These are phyloP conservation scores for Aepyceros melampus DNA, from an alignment of 2,113 vertebrate species.

Conservation along the genomic window DNA sequence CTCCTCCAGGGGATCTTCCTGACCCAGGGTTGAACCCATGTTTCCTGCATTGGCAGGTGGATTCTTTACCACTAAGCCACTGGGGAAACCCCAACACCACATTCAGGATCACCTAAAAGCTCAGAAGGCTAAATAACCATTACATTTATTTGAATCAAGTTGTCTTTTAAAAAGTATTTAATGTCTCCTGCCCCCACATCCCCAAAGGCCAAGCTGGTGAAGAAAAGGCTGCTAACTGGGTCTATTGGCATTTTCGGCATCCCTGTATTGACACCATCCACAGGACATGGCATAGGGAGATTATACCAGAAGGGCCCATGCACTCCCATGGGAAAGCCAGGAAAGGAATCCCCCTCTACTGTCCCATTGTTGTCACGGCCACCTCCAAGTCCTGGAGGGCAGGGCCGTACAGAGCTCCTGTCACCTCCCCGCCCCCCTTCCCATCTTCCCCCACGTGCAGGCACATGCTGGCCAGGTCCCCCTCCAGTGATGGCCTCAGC, in stretches of 20 bases:
- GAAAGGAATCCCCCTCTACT: accelerated
- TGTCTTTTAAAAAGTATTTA: not conserved
- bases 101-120: not conserved
- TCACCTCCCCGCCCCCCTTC: not conserved
- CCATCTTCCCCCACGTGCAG: accelerated
- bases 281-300: not conserved
- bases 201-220: not conserved
- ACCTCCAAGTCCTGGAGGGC: too few relatives aligned
- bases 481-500: accelerated
- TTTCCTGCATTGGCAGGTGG: not conserved
- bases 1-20: not conserved
- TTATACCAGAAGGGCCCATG: accelerated
- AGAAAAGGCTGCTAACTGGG: not conserved
- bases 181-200: not conserved
- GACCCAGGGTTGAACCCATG: not conserved
- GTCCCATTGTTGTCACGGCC: accelerated
- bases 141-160: not conserved
- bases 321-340: not conserved
- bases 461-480: accelerated
- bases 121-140: not conserved
- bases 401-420: not conserved
- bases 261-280: not conserved
- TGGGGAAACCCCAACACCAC: not conserved
- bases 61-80: not conserved
- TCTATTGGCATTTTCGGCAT: not conserved